Percentiles rank a stretch among this genome's conserved stretches.
These are phyloP conservation scores for Oreortyx pictus DNA, from an alignment of 2,797 vertebrate genomes.

Conservation along the genomic window DNA sequence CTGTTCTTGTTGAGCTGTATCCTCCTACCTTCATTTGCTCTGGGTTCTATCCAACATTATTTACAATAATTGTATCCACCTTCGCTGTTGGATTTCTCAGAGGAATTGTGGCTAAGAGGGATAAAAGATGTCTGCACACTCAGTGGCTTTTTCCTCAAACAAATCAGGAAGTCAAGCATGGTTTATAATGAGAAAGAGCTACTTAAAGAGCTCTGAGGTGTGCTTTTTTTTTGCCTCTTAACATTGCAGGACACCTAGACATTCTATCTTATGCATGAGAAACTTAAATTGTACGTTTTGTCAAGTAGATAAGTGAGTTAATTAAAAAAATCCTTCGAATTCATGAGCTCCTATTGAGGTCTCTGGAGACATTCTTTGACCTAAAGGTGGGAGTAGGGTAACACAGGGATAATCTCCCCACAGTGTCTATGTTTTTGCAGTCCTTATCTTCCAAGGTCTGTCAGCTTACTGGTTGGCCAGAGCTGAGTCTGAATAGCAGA, in stretches of 20 bases:
- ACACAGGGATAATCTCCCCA: neutral
- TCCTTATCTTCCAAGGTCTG: neutral
- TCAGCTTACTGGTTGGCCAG: neutral
- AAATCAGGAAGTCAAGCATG: constrained; percentile 66
- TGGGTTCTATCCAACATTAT: constrained; percentile 53
- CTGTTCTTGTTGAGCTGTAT: constrained; percentile 66
- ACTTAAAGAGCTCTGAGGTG: constrained; percentile 55
- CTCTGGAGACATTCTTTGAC: neutral
- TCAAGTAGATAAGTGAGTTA: constrained; percentile 35
- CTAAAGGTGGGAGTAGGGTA: neutral
- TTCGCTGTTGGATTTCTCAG: constrained; percentile 59
- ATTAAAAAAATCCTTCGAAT: constrained; percentile 4
- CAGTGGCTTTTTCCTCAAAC: constrained; percentile 61
- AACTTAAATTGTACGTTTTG: constrained; percentile 14
- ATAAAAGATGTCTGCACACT: constrained; percentile 52
- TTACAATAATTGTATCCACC: constrained; percentile 68
- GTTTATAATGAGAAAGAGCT: constrained; percentile 40
- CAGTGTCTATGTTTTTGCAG: neutral
- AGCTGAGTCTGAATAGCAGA: neutral
- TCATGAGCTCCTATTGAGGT: neutral
- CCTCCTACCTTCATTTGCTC: constrained; percentile 58
- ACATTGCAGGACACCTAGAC: constrained; percentile 25
- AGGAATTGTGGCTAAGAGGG: constrained; percentile 60
- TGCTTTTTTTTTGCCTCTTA: constrained; percentile 33
- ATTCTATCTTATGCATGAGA: neutral